Percentiles rank a stretch among this genome's conserved stretches.
Evolutionary conservation across 2,797 vertebrate genomes (phyloP).

Genomic region (Crocidura indochinensis): DNA sequence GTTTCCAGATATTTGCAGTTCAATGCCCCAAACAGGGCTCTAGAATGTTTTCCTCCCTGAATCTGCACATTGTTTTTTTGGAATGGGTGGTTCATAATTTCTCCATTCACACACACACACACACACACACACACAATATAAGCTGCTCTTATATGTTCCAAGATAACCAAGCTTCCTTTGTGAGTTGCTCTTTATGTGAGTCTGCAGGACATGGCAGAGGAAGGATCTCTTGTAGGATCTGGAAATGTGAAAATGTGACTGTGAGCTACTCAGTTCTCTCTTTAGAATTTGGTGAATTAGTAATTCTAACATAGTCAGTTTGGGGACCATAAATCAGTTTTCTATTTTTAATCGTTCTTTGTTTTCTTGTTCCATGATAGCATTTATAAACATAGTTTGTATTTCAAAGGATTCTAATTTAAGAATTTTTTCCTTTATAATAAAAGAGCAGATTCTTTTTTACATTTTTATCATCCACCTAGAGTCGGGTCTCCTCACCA

Average conservation of each 20-base stretch:
- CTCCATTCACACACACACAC: no score
- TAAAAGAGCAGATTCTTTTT: not conserved
- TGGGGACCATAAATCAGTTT: not conserved
- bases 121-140: no score
- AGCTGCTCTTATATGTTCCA: no score
- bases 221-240: not conserved
- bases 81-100: not conserved
- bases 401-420: constrained; percentile 35
- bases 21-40: no score
- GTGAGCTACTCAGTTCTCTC: not conserved
- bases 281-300: not conserved
- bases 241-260: not conserved
- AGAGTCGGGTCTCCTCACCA: not conserved
- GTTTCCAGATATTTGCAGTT: not conserved
- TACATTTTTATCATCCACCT: not conserved
- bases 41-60: not conserved
- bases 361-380: constrained; percentile 5
- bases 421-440: not conserved
- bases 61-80: not conserved
- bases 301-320: not conserved
- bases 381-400: constrained; percentile 4
- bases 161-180: not conserved
- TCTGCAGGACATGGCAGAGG: no score
- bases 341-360: constrained; percentile 31
- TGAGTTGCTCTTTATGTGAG: not conserved